phyloP scores from a whole-genome alignment of 2,797 vertebrate species.

The Lophius americanus region DNA sequence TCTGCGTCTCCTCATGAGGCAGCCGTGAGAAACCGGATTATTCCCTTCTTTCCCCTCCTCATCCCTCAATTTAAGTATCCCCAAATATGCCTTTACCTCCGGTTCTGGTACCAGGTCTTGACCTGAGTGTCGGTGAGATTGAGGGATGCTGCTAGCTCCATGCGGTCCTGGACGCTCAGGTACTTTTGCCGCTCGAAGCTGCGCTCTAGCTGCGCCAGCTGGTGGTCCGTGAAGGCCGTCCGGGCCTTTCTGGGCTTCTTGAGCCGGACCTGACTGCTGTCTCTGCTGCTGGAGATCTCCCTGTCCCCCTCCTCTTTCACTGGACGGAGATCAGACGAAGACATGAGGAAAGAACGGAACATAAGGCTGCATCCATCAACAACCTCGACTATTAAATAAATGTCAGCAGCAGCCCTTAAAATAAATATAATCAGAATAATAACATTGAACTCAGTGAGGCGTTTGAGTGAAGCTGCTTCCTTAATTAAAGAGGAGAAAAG shows the following conservation, averaged over 20 bases:
- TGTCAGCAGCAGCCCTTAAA: no score
- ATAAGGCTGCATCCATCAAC: background rate
- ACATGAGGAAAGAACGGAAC: background rate
- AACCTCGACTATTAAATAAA: no score
- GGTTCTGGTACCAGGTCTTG: conserved; percentile 99
- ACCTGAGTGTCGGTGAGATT: conserved; percentile 99
- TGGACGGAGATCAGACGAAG: conserved; percentile 53
- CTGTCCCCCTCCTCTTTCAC: conserved; percentile 97
- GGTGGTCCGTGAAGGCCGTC: conserved; percentile 97
- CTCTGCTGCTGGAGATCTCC: conserved; percentile 97
- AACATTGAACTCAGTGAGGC: no score
- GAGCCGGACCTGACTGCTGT: conserved; percentile 94
- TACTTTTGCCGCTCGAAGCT: conserved; percentile 98
- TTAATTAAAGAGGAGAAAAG: background rate
- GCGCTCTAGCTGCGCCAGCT: conserved; percentile 96
- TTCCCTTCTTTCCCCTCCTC: background rate
- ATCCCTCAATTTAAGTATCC: conserved; percentile 1
- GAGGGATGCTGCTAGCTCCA: conserved; percentile 97
- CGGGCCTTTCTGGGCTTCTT: conserved; percentile 98
- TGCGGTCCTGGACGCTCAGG: conserved; percentile 97
- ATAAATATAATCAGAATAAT: no score
- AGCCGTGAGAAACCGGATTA: conserved; percentile 37
- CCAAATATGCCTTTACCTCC: conserved; percentile 83
- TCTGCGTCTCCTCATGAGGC: conserved; percentile 8
- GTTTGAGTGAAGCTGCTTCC: background rate